phyloP scores from a whole-genome alignment of 2,797 vertebrate species.

The Leptoclinus maculatus region DNA sequence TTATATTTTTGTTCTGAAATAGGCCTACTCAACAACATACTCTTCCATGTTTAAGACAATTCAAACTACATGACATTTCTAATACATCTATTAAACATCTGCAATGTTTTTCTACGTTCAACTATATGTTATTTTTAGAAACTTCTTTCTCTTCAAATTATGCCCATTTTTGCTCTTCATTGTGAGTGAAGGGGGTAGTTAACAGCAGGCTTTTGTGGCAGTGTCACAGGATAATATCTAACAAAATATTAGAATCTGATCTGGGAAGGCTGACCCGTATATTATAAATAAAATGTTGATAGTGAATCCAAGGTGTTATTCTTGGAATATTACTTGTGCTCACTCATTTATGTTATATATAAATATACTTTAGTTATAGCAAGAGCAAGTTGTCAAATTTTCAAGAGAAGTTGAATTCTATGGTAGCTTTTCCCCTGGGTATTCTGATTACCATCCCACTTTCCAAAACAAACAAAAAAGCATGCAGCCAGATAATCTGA shows the following conservation, averaged over 20 bases:
- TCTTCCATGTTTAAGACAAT: neutral
- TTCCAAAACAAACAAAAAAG: slow-evolving; percentile 7
- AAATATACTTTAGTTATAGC: neutral
- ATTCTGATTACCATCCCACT: neutral
- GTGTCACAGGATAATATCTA: neutral
- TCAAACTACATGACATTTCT: neutral
- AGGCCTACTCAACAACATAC: neutral
- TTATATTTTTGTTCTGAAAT: neutral
- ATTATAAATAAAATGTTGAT: neutral
- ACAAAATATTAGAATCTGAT: neutral
- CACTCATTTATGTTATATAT: neutral
- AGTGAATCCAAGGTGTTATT: neutral
- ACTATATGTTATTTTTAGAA: neutral
- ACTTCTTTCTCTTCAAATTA: neutral
- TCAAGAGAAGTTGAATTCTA: neutral
- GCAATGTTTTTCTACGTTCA: neutral
- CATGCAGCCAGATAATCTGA: neutral
- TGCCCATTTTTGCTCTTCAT: neutral
- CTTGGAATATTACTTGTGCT: neutral
- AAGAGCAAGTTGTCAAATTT: neutral
- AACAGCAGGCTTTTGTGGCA: neutral
- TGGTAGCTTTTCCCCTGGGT: neutral
- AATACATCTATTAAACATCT: neutral
- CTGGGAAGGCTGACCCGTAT: neutral
- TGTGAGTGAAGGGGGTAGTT: neutral